Evolutionary conservation across 2,888 invertebrate species (phyloP), one percentile per base, ranked within the genome.

Genomic region (Eupithecia exiguata): DNA sequence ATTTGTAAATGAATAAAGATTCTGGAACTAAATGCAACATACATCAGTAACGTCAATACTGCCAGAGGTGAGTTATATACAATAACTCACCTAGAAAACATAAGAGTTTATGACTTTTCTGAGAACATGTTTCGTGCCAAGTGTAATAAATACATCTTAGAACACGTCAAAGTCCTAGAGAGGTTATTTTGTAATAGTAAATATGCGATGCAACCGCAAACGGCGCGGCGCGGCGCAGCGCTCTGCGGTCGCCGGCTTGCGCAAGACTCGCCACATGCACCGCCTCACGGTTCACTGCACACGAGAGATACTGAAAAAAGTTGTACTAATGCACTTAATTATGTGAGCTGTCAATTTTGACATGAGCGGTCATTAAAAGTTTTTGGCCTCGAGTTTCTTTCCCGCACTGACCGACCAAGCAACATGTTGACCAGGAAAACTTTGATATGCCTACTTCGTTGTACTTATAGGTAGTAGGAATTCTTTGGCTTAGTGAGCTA

Each of bases 171-270:
- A 58, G 58, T 58, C 25, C 25, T 58, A 72, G 49, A 36, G 40
- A 53, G 21, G 53, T 36, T 68, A 67, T 74, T 70, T 62, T 25
- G 74, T 35, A 72, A 75, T 75, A 62, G 46, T 49, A 71, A 74
- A 49, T 53, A 62, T 67, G 75, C 75, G 70, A 70, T 53, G 65
- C 46, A 38, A 72, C 70, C 75, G 63, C 75, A 68, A 70, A 18
- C 30, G 30, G 62, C 62, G 35, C 62, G 6, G n/a, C n/a, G n/a
- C n/a, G 35, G 35, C 30, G 62, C 35, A 18, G 62, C 18, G 62
- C 62, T 43, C 61, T 75, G 75, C 72, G 75, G 75, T 75, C 46
- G 67, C 30, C 46, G 62, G 49, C 30, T 70, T 77, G 75, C 75
- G 70, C 72, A 75, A 77, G 67, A 67, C 53, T 63, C 53, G 58